Evolutionary conservation across 2,888 invertebrate species (phyloP).

Genomic region (Brenthis hecate): DNA sequence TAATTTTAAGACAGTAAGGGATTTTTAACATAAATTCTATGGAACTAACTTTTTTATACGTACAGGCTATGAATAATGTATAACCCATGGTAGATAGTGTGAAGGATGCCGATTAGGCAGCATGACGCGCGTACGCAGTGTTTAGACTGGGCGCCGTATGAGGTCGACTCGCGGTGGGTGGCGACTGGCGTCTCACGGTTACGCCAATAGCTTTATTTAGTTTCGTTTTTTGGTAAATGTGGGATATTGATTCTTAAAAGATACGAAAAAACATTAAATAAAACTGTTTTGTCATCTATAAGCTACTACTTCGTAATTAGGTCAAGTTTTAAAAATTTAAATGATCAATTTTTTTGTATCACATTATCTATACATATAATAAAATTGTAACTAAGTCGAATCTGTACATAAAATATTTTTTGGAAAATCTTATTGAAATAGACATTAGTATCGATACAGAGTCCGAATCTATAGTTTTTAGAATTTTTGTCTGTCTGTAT

Average conservation of each 20-base stretch:
- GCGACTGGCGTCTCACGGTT: constrained; percentile 21
- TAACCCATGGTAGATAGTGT: constrained; percentile 5
- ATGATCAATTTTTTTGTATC: too few relatives aligned
- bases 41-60: neutral
- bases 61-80: constrained; percentile 7
- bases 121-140: constrained; percentile 14
- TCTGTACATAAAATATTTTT: too few relatives aligned
- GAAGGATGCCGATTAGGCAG: constrained; percentile 25
- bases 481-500: too few relatives aligned
- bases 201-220: neutral
- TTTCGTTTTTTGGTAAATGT: neutral
- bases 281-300: neutral
- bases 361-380: too few relatives aligned
- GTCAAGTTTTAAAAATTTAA: too few relatives aligned
- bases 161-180: constrained; percentile 25
- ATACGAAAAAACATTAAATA: neutral
- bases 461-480: too few relatives aligned
- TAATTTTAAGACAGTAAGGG: too few relatives aligned
- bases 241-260: neutral
- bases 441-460: too few relatives aligned
- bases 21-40: neutral
- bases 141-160: constrained; percentile 17
- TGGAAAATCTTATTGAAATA: too few relatives aligned
- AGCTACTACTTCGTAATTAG: too few relatives aligned
- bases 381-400: too few relatives aligned